phyloP scores from a whole-genome alignment of 2,113 vertebrate species.

The Takifugu bimaculatus region DNA sequence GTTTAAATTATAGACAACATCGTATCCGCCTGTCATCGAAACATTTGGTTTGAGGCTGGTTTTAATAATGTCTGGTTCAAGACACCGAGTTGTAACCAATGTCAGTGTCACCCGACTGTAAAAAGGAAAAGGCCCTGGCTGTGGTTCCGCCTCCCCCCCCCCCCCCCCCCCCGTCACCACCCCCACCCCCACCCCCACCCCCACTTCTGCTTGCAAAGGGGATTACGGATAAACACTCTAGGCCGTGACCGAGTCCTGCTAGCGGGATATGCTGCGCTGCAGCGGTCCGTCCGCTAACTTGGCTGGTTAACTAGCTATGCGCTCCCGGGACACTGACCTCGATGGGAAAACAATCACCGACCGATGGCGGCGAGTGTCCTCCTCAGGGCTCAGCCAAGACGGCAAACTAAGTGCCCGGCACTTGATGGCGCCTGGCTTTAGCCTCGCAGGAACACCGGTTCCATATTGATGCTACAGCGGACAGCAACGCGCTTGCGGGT shows the following conservation, averaged over 20 bases:
- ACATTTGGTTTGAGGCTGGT: no score
- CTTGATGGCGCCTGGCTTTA: slow-evolving; percentile 26
- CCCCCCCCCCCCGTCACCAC: background rate
- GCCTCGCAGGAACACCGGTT: slow-evolving; percentile 26
- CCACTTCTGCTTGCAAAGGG: slow-evolving; percentile 24
- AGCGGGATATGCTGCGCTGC: slow-evolving; percentile 23
- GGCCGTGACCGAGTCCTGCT: slow-evolving; percentile 48
- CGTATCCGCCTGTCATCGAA: no score
- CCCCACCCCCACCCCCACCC: slow-evolving; percentile 7
- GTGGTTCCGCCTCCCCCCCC: slow-evolving; percentile 21
- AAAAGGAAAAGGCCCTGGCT: background rate
- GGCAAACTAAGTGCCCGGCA: slow-evolving; percentile 21
- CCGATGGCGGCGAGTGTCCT: slow-evolving; percentile 17
- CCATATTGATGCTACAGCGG: slow-evolving; percentile 31
- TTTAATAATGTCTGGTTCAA: no score
- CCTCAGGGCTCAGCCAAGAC: slow-evolving; percentile 17
- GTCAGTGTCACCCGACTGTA: background rate
- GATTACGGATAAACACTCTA: slow-evolving; percentile 59
- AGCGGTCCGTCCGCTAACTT: slow-evolving; percentile 35
- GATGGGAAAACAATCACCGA: slow-evolving; percentile 32
- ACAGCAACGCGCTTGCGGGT: slow-evolving; percentile 11
- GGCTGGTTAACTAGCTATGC: slow-evolving; percentile 12
- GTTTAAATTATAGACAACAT: no score
- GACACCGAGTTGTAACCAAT: background rate
- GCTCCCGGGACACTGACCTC: slow-evolving; percentile 19